phyloP scores from a whole-genome alignment of 53 echinoderm and acorn worm genomes.

The Temnopleurus reevesii region DNA sequence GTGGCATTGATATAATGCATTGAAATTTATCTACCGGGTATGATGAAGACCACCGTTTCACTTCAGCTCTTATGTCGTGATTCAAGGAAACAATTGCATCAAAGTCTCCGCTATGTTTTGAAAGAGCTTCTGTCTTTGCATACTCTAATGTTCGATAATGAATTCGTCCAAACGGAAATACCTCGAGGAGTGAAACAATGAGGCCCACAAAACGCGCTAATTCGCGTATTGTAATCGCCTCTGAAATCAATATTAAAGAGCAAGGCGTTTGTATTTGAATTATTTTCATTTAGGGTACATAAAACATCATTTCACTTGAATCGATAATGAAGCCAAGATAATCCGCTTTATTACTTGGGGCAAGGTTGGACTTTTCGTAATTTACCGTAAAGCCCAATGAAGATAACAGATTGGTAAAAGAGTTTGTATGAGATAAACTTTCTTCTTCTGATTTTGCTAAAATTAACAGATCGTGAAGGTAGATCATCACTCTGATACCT shows the following conservation, averaged over 20 bases:
- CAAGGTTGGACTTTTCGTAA: not conserved
- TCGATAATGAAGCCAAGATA: not conserved
- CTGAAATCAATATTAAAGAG: not conserved
- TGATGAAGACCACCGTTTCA: not conserved
- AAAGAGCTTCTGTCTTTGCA: not conserved
- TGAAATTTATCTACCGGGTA: too few relatives aligned
- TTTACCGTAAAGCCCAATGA: not conserved
- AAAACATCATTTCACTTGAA: not conserved
- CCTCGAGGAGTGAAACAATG: constrained; percentile 16
- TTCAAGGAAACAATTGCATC: not conserved
- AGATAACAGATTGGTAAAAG: not conserved
- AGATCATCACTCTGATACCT: not conserved
- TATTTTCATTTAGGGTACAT: not conserved
- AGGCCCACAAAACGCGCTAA: constrained; percentile 15
- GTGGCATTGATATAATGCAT: not conserved
- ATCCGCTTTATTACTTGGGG: not conserved
- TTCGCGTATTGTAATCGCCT: not conserved
- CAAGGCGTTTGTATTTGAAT: not conserved
- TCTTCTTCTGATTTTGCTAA: not conserved
- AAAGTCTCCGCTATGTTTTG: not conserved
- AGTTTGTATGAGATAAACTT: not conserved
- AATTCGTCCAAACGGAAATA: not conserved
- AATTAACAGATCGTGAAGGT: not conserved
- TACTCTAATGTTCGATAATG: constrained; percentile 31
- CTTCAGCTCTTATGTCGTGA: not conserved